phyloP scores from a whole-genome alignment of 2,888 invertebrate species.

The Balanococcus diminutus region DNA sequence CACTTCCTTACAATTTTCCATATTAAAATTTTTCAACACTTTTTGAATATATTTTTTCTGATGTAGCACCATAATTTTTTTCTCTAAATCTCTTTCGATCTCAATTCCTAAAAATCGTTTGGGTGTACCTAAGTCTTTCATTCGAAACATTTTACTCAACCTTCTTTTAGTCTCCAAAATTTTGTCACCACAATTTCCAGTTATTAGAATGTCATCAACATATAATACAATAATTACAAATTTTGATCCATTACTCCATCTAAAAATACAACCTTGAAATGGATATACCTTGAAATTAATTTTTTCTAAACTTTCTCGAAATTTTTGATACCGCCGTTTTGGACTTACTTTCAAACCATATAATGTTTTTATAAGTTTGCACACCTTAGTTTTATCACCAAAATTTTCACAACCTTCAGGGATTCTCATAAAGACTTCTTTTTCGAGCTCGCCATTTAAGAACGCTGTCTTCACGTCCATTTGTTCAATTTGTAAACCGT shows the following conservation, averaged over 20 bases:
- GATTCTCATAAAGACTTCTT: constrained; percentile 39
- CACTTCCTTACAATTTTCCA: neutral
- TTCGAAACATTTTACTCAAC: neutral
- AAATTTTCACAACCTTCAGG: constrained; percentile 41
- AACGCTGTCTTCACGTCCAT: constrained; percentile 54
- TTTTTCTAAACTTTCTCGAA: too few relatives aligned
- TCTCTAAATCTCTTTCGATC: neutral
- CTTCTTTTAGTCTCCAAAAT: neutral
- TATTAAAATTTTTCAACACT: neutral
- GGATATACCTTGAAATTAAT: neutral
- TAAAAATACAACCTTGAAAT: constrained; percentile 16
- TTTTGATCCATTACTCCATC: neutral
- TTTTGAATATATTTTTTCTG: neutral
- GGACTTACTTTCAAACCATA: constrained; percentile 51
- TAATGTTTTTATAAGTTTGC: constrained; percentile 37
- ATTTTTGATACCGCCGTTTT: too few relatives aligned
- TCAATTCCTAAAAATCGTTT: constrained; percentile 30
- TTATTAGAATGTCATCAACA: constrained; percentile 8
- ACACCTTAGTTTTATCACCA: neutral
- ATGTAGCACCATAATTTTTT: neutral
- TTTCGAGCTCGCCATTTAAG: constrained; percentile 17
- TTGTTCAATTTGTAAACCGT: neutral
- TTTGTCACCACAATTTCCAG: neutral
- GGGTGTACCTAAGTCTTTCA: neutral
- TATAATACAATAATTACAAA: neutral